A percentile compares a stretch with the other conserved stretches of the same genome.
phyloP scores from a whole-genome alignment of 1,140 invertebrate genomes.

The Camponotus floridanus region DNA sequence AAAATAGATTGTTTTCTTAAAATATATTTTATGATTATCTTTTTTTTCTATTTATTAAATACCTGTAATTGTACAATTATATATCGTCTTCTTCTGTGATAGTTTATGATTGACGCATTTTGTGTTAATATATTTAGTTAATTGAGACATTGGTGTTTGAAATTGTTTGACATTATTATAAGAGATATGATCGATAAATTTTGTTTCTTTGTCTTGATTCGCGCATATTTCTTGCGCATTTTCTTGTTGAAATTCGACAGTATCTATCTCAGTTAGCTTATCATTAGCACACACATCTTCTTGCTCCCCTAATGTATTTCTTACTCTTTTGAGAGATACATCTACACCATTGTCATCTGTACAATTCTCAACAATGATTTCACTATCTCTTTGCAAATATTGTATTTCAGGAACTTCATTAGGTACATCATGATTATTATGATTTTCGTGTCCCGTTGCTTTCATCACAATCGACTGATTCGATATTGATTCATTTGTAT shows the following conservation, averaged over 20 bases:
- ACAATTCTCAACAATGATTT: neutral
- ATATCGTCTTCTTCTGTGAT: neutral
- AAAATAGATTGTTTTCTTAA: neutral
- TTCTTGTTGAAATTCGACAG: neutral
- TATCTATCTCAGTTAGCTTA: neutral
- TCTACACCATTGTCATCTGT: neutral
- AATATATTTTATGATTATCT: too few relatives aligned
- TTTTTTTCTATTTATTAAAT: constrained; percentile 6
- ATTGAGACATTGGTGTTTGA: neutral
- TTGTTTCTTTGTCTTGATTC: neutral
- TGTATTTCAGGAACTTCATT: neutral
- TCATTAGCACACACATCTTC: neutral
- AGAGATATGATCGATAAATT: neutral
- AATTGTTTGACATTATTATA: neutral
- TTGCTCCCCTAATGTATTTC: neutral
- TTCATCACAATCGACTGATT: neutral
- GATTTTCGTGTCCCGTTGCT: neutral
- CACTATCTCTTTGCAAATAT: neutral
- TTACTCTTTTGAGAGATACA: neutral
- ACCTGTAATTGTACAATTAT: constrained; percentile 25
- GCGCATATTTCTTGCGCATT: neutral
- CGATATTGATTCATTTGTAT: neutral
- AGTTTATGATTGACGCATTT: neutral
- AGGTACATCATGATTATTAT: neutral
- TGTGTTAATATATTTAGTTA: constrained; percentile 6